phyloP scores from a whole-genome alignment of 1,140 invertebrate species.

The Orchestia grillus region DNA sequence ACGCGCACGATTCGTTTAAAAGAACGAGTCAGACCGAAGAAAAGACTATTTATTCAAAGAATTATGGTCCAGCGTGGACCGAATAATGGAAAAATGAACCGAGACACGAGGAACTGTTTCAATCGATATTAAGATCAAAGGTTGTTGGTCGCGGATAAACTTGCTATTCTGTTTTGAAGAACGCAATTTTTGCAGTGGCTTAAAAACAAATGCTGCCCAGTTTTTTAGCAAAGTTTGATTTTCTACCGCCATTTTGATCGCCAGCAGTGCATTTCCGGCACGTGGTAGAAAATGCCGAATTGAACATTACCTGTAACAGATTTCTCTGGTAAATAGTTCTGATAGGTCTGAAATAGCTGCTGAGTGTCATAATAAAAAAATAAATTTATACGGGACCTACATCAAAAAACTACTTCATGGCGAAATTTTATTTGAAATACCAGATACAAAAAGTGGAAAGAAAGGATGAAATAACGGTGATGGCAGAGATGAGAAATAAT shows the following conservation, averaged over 20 bases:
- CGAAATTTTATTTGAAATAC: neutral
- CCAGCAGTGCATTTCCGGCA: neutral
- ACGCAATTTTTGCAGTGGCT: neutral
- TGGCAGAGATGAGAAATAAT: constrained; percentile 1
- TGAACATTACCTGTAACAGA: neutral
- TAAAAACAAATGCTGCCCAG: neutral
- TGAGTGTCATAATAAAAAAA: neutral
- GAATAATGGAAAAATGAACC: neutral
- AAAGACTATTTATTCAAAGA: neutral
- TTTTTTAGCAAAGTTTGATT: neutral
- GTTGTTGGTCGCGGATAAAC: neutral
- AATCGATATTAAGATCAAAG: neutral
- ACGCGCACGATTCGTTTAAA: neutral
- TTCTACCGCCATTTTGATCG: neutral
- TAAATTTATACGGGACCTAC: neutral
- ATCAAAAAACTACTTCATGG: neutral
- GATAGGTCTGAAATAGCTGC: neutral
- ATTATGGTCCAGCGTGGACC: neutral
- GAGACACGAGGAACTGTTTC: neutral
- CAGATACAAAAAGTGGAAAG: neutral
- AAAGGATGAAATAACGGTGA: neutral
- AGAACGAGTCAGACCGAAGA: neutral
- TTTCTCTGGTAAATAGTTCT: neutral
- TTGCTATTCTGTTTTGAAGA: neutral
- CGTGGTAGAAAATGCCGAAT: neutral